A percentile compares a stretch with the other conserved stretches of the same genome.
phyloP scores from a whole-genome alignment of 2,113 vertebrate species.

The Epinephelus moara region DNA sequence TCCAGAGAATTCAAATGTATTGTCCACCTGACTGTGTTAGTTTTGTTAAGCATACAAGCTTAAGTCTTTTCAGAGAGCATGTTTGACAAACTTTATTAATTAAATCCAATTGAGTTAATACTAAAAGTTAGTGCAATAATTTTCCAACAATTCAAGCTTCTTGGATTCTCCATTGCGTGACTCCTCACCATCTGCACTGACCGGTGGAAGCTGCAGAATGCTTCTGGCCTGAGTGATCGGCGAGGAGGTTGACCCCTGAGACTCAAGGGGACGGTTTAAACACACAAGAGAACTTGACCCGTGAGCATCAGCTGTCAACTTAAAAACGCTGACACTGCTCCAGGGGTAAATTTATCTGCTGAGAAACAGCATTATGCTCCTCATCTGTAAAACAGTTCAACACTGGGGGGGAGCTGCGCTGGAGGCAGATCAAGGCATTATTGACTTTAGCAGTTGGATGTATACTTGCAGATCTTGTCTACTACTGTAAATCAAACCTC shows the following conservation, averaged over 20 bases:
- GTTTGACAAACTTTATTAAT: neutral
- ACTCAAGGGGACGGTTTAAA: conserved; percentile 25
- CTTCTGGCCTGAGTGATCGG: conserved; percentile 35
- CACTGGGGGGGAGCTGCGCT: conserved; percentile 18
- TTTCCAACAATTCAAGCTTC: neutral
- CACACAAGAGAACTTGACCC: conserved; percentile 55
- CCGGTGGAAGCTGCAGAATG: conserved; percentile 27
- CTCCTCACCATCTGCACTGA: conserved; percentile 30
- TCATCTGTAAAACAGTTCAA: conserved; percentile 74
- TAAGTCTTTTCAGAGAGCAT: neutral
- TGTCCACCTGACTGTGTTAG: conserved; percentile 4
- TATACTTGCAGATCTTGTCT: conserved; percentile 40
- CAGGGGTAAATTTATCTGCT: conserved; percentile 46
- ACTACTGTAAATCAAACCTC: conserved; percentile 68
- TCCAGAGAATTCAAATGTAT: conserved; percentile 28
- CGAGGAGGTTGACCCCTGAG: conserved; percentile 32
- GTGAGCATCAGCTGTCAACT: conserved; percentile 48
- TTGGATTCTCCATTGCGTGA: neutral
- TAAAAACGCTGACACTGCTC: conserved; percentile 61
- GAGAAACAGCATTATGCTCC: conserved; percentile 31
- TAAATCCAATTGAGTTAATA: neutral
- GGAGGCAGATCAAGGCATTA: conserved; percentile 53
- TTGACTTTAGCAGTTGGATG: conserved; percentile 67
- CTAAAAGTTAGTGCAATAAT: neutral
- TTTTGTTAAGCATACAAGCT: neutral